Evolutionary conservation across 2,113 vertebrate genomes (phyloP), one percentile per base, ranked within the genome.

Genomic region (Corythornis vintsioides): DNA sequence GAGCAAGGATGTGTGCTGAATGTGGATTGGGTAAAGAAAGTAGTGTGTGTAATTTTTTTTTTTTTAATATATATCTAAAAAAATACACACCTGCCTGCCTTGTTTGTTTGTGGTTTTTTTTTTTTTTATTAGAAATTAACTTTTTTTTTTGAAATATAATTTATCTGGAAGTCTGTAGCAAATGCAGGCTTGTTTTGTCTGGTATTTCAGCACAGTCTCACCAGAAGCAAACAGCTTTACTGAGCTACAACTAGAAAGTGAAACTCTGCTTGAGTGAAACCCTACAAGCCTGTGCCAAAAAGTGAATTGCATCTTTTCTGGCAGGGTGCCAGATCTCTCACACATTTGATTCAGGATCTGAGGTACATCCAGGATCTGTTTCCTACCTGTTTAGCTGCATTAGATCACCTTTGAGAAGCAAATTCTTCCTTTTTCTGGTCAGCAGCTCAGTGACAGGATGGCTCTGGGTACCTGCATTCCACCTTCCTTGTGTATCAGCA

Each of bases 1-100:
- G 65, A 83, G 31, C 31, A 65, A 33, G 13, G 42, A 25, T 18
- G 8, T 6, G 7, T 28, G 57, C 38, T 70, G n/a, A 25, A 4
- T 26, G 19, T 71, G 22, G 15, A 11, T 33, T 83, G 35, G 22
- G n/a, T 69, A 35, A 77, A 63, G 18, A 9, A 50, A 77, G 13
- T 4, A 40, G 66, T n/a, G 7, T 50, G 29, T 94, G 15, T 60
- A 15, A 15, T 19, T 19, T 38, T 19, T 47, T 19, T 47, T 47
- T 47, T 47, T 45, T 45, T 45, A 7, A 0, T 18, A 0, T 50
- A 2, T 12, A 7, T 4, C 13, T 2, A 42, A 14, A 11, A 7
- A 17, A 4, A 24, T 5, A 29, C 12, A 28, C 14, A 50, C 13
- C 12, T 66, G 15, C 40, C 9, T 25, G n/a, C 35, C 10, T 48